These are phyloP conservation scores for Panorpa germanica DNA, from an alignment of 2,888 invertebrate species.

Conservation along the genomic window DNA sequence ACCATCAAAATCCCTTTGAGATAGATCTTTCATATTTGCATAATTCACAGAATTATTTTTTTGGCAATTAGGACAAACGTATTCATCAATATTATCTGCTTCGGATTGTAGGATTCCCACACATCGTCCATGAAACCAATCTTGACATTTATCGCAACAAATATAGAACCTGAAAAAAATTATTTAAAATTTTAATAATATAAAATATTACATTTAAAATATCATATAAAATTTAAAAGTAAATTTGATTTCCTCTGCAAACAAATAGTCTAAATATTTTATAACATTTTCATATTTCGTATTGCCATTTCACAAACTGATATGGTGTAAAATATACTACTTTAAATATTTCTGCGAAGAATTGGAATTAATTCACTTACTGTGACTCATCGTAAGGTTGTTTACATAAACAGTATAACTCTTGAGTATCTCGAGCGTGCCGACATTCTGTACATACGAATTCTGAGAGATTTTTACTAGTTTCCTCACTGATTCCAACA, in stretches of 20 bases:
- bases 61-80: slow-evolving; percentile 91
- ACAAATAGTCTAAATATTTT: too few species aligned
- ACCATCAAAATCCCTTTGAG: slow-evolving; percentile 60
- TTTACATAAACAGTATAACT: slow-evolving; percentile 87
- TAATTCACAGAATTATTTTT: slow-evolving; percentile 74
- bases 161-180: slow-evolving; percentile 73
- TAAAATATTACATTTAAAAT: slow-evolving; percentile 1
- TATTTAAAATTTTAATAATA: slow-evolving; percentile 9
- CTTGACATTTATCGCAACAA: slow-evolving; percentile 96
- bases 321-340: slow-evolving; percentile 1
- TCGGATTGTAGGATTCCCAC: slow-evolving; percentile 88
- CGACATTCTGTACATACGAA: slow-evolving; percentile 78
- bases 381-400: slow-evolving; percentile 96
- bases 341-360: background rate
- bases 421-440: slow-evolving; percentile 72
- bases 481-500: slow-evolving; percentile 81
- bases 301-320: background rate
- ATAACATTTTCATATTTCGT: too few species aligned
- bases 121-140: slow-evolving; percentile 98
- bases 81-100: slow-evolving; percentile 89
- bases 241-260: too few species aligned
- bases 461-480: slow-evolving; percentile 76
- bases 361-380: slow-evolving; percentile 34
- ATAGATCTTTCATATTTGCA: slow-evolving; percentile 75
- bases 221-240: slow-evolving; percentile 1